A percentile compares a stretch with the other conserved stretches of the same genome.
These are phyloP conservation scores for Gambelia wislizenii DNA, from an alignment of 2,797 vertebrate species.

Conservation along the genomic window DNA sequence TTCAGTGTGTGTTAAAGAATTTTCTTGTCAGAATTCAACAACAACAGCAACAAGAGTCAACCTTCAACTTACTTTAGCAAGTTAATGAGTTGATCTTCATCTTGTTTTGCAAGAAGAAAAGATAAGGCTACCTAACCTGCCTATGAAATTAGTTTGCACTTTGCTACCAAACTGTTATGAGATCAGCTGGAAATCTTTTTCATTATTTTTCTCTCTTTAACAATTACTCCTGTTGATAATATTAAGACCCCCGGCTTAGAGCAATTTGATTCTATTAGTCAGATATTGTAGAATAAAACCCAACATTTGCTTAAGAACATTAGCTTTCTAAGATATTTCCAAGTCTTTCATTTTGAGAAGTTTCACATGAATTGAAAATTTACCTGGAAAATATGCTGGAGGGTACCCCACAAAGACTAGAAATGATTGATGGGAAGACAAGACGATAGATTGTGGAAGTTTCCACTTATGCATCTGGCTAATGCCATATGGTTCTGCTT, in stretches of 20 bases:
- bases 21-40: slow-evolving; percentile 17
- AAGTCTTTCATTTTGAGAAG: slow-evolving; percentile 29
- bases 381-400: not conserved
- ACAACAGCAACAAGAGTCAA: not conserved
- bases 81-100: slow-evolving; percentile 28
- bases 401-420: not conserved
- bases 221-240: slow-evolving; percentile 35
- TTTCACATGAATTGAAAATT: not conserved
- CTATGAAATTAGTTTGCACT: not conserved
- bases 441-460: not conserved
- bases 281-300: not conserved
- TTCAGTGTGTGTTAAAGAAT: slow-evolving; percentile 32
- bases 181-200: slow-evolving; percentile 20
- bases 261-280: slow-evolving; percentile 1
- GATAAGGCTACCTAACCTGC: slow-evolving; percentile 17
- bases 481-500: not conserved
- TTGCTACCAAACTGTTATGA: not conserved
- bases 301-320: not conserved
- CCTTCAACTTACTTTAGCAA: slow-evolving; percentile 25
- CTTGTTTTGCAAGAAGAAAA: slow-evolving; percentile 31
- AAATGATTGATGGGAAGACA: not conserved
- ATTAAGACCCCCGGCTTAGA: not conserved
- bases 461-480: slow-evolving; percentile 38
- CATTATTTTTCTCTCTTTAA: slow-evolving; percentile 37
- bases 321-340: not conserved